Evolutionary conservation across 1,140 invertebrate species (phyloP).

Genomic region (Drosophila sp.): DNA sequence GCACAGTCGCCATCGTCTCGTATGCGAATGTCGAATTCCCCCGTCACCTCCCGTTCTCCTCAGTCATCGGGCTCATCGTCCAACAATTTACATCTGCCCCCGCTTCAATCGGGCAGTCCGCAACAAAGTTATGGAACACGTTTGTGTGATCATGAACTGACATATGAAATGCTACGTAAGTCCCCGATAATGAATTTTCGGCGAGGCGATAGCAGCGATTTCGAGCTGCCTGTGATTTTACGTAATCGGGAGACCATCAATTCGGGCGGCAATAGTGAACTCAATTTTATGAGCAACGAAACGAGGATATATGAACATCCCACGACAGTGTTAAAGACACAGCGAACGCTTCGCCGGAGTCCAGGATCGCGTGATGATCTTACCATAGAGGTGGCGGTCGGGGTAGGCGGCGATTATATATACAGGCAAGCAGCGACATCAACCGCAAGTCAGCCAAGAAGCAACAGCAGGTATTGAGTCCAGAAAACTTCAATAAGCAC

Average conservation of each 20-base stretch:
- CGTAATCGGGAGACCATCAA: conserved; percentile 77
- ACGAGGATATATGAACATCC: conserved; percentile 76
- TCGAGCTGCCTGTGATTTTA: conserved; percentile 56
- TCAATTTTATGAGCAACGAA: conserved; percentile 81
- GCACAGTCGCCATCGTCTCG: conserved; percentile 25
- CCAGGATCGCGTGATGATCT: conserved; percentile 63
- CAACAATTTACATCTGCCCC: conserved; percentile 59
- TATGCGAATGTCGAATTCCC: conserved; percentile 53
- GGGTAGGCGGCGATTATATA: conserved; percentile 61
- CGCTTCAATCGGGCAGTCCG: conserved; percentile 67
- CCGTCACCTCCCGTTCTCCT: conserved; percentile 59
- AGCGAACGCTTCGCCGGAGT: conserved; percentile 50
- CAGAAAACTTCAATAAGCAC: conserved; percentile 2
- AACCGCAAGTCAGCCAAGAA: conserved; percentile 37
- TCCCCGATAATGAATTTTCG: conserved; percentile 76
- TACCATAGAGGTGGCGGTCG: conserved; percentile 52
- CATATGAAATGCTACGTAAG: conserved; percentile 75
- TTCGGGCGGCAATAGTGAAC: conserved; percentile 75
- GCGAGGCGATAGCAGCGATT: conserved; percentile 69
- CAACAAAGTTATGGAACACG: conserved; percentile 77
- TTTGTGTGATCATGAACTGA: conserved; percentile 79
- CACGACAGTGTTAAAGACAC: conserved; percentile 65
- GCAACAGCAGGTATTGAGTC: conserved; percentile 76
- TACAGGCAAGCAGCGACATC: conserved; percentile 49
- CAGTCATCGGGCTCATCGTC: conserved; percentile 75